phyloP scores from a whole-genome alignment of 2,888 invertebrate species.

The Norana najaformis region DNA sequence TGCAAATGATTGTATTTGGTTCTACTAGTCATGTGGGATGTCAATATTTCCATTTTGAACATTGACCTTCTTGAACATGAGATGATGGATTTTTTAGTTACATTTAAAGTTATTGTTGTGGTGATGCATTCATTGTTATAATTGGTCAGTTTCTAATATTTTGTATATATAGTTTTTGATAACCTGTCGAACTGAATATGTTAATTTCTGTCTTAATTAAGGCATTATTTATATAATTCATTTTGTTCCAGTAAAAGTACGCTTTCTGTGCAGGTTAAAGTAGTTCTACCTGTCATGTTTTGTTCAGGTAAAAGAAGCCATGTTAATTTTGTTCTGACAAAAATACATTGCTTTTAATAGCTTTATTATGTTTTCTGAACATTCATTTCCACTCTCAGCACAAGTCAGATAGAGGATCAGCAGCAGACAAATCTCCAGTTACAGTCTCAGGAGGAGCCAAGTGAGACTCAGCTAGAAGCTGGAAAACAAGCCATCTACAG shows the following conservation, averaged over 20 bases:
- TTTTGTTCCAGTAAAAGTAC: too few species aligned
- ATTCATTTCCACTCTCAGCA: not conserved
- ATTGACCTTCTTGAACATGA: not conserved
- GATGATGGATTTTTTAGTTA: not conserved
- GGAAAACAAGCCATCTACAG: constrained; percentile 13
- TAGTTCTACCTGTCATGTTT: not conserved
- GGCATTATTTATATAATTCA: too few species aligned
- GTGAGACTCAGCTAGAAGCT: constrained; percentile 1
- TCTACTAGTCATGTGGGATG: not conserved
- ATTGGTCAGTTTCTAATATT: too few species aligned
- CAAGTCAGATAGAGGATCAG: constrained; percentile 6
- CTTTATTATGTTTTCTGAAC: not conserved
- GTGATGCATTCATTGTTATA: not conserved
- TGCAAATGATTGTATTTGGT: too few species aligned
- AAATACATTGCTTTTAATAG: not conserved
- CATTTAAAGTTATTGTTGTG: not conserved
- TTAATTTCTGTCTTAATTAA: too few species aligned
- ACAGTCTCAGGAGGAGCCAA: not conserved
- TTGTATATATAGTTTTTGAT: too few species aligned
- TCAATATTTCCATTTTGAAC: not conserved
- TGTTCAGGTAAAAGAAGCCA: not conserved
- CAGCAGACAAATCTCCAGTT: constrained; percentile 3
- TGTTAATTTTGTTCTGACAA: not conserved
- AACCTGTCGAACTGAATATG: too few species aligned
- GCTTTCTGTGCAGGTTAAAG: too few species aligned